Evolutionary conservation across 2,113 vertebrate genomes (phyloP).

Genomic region (Sphyrna mokarran): DNA sequence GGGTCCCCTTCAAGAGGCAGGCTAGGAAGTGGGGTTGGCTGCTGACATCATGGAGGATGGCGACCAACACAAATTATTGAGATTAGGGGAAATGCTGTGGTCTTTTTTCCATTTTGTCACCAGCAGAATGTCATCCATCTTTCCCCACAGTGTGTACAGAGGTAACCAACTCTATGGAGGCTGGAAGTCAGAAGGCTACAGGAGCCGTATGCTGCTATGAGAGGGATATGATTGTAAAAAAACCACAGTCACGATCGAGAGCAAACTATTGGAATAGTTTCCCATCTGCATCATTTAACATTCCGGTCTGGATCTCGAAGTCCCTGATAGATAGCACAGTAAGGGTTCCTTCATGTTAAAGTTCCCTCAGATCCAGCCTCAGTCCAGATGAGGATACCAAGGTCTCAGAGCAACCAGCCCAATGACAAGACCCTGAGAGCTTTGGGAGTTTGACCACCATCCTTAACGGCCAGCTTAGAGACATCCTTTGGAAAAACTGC

Average conservation of each 20-base stretch:
- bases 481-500: background rate
- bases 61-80: background rate
- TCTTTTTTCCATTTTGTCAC: background rate
- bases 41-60: background rate
- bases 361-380: background rate
- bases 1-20: background rate
- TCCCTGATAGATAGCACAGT: background rate
- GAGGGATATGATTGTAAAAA: background rate
- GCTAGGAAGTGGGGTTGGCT: background rate
- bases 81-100: background rate
- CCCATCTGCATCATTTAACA: background rate
- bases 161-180: too few species aligned
- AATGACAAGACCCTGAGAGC: background rate
- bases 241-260: background rate
- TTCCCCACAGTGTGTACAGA: too few species aligned
- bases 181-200: background rate
- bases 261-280: background rate
- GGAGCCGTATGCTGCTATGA: background rate
- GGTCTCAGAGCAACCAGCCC: too few species aligned
- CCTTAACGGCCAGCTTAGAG: background rate
- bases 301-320: background rate
- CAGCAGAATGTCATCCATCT: too few species aligned
- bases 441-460: background rate
- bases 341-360: background rate
- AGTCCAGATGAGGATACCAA: background rate